These are phyloP conservation scores for Selene dorsalis DNA, from an alignment of 2,797 vertebrate species.

Conservation along the genomic window DNA sequence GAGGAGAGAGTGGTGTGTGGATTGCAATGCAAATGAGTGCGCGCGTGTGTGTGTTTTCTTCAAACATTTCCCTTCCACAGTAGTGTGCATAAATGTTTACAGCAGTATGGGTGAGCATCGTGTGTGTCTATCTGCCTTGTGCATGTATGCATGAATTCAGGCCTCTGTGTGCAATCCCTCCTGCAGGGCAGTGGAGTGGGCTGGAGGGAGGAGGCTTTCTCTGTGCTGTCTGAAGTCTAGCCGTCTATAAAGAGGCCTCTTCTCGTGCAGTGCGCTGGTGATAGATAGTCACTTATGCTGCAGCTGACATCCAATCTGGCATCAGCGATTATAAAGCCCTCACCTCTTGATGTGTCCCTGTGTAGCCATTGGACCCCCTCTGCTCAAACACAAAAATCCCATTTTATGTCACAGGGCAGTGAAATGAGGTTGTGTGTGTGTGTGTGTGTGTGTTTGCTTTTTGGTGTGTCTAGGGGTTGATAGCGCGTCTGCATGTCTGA, in stretches of 20 bases:
- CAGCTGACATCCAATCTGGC: conserved; percentile 83
- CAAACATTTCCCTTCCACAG: conserved; percentile 13
- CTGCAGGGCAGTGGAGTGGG: conserved; percentile 64
- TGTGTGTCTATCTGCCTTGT: conserved; percentile 33
- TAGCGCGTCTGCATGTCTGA: conserved; percentile 15
- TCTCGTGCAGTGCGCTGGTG: conserved; percentile 65
- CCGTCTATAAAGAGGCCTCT: conserved; percentile 75
- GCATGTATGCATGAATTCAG: conserved; percentile 54
- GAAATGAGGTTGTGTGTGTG: conserved; percentile 64
- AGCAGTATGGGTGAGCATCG: background rate
- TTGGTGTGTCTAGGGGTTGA: conserved; percentile 7
- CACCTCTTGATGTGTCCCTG: conserved; percentile 71
- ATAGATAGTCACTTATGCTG: conserved; percentile 81
- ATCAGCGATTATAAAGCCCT: conserved; percentile 80
- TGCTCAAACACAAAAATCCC: conserved; percentile 75
- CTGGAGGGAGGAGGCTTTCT: conserved; percentile 46
- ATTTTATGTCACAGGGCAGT: conserved; percentile 76
- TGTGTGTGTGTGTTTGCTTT: conserved; percentile 37
- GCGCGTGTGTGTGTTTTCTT: conserved; percentile 15
- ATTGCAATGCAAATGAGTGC: conserved; percentile 50
- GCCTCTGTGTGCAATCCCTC: conserved; percentile 51
- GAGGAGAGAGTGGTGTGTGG: conserved; percentile 34
- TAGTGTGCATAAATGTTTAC: conserved; percentile 39
- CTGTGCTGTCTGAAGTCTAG: conserved; percentile 70
- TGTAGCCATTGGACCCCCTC: conserved; percentile 65